Conservation (phyloP, 2,888 invertebrate genomes). For the Andrena hattorfiana region DNA sequence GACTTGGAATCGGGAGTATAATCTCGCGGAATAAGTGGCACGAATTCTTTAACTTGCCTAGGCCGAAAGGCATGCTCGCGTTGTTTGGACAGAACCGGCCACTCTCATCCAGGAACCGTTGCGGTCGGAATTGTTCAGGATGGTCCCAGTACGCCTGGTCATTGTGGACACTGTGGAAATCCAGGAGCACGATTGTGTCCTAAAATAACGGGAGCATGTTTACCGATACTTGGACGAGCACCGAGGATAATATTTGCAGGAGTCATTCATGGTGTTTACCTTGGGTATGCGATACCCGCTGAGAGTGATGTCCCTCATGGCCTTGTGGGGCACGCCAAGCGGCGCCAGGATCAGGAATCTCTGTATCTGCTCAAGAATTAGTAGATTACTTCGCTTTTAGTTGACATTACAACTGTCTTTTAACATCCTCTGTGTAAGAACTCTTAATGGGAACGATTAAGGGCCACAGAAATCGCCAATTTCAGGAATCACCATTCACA, state of each 20-base stretch:
- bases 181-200: conserved; percentile 88
- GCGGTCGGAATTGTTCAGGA: conserved; percentile 88
- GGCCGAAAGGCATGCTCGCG: conserved; percentile 88
- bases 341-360: conserved; percentile 86
- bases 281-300: conserved; percentile 86
- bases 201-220: conserved; percentile 73
- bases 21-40: no score
- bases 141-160: conserved; percentile 87
- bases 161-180: conserved; percentile 88
- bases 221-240: background rate
- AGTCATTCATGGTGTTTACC: conserved; percentile 73
- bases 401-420: no score
- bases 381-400: conserved; percentile 59
- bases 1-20: no score
- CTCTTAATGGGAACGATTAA: no score
- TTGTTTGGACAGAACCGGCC: conserved; percentile 87
- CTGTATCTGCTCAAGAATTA: conserved; percentile 86
- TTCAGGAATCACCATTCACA: no score
- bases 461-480: no score
- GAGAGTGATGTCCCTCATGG: conserved; percentile 83
- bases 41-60: conserved; percentile 85
- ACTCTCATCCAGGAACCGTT: conserved; percentile 88
- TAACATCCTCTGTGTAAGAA: no score
- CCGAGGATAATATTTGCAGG: background rate
- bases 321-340: conserved; percentile 86